Percentiles rank a stretch among this genome's conserved stretches.
These are phyloP conservation scores for Aurelia aurita complex sp. Pacific DNA, from an alignment of 30 jellyfish, hydroid and myxozoan genomes.

Conservation along the genomic window DNA sequence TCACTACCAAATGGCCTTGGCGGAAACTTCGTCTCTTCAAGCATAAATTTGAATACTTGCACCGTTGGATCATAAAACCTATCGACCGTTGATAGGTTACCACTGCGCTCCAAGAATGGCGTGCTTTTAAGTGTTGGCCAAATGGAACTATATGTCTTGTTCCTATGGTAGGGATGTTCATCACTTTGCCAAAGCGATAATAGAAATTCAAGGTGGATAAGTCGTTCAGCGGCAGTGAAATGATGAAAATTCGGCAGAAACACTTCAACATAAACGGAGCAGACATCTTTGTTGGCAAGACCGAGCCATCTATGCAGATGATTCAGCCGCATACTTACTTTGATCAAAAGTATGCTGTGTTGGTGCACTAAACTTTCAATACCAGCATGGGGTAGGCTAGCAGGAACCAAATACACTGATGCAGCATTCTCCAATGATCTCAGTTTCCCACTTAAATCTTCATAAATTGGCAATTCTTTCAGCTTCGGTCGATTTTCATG, in stretches of 20 bases:
- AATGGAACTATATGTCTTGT: not conserved
- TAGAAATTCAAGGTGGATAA: slow-evolving; percentile 46
- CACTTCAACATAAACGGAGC: not conserved
- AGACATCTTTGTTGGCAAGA: not conserved
- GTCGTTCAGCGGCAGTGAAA: slow-evolving; percentile 7
- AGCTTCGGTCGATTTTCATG: not conserved
- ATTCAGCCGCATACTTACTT: not conserved
- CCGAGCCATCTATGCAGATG: slow-evolving; percentile 23
- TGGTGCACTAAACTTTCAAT: slow-evolving; percentile 5
- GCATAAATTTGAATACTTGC: slow-evolving; percentile 32
- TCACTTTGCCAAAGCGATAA: not conserved
- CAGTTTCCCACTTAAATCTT: slow-evolving; percentile 32
- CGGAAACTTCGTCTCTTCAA: slow-evolving; percentile 48
- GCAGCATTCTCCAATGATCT: not conserved
- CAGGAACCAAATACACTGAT: slow-evolving; percentile 26
- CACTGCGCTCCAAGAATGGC: slow-evolving; percentile 39
- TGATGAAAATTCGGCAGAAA: slow-evolving; percentile 2
- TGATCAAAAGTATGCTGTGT: not conserved
- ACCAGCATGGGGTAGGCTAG: slow-evolving; percentile 39
- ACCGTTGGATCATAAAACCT: slow-evolving; percentile 61
- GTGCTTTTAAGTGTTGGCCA: not conserved
- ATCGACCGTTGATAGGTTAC: not conserved
- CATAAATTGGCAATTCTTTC: slow-evolving; percentile 24
- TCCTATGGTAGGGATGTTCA: not conserved
- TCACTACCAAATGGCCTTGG: slow-evolving; percentile 9